Evolutionary conservation across 1,140 invertebrate genomes (phyloP).

Genomic region (Plectus sambesii): DNA sequence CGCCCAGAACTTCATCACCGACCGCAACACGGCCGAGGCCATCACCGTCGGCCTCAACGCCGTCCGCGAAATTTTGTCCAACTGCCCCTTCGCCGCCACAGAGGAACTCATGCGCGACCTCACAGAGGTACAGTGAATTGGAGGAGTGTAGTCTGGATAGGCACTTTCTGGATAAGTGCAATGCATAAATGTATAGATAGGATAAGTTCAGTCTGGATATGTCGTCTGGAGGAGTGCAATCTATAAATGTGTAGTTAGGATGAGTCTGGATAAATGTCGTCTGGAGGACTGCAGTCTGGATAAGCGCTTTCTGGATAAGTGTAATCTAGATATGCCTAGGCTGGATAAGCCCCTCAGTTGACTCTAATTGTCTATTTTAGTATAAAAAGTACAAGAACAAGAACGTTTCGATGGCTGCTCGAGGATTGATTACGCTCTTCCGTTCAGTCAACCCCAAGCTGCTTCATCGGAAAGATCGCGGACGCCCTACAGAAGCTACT

Average conservation of each 20-base stretch:
- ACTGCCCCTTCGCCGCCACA: constrained; percentile 77
- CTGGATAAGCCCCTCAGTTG: too few species aligned
- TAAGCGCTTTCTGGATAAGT: too few species aligned
- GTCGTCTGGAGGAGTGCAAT: too few species aligned
- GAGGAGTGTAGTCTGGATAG: too few species aligned
- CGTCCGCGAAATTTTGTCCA: constrained; percentile 59
- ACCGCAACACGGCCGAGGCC: constrained; percentile 89
- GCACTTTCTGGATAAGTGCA: too few species aligned
- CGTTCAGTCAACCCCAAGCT: constrained; percentile 74
- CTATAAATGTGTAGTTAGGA: too few species aligned
- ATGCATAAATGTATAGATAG: too few species aligned
- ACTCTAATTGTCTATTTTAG: too few species aligned
- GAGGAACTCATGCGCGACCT: constrained; percentile 83
- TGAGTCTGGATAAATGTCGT: too few species aligned
- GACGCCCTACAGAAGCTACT: constrained; percentile 71
- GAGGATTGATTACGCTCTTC: constrained; percentile 78
- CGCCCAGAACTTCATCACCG: constrained; percentile 97
- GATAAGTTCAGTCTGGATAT: too few species aligned
- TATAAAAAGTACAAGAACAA: constrained; percentile 88
- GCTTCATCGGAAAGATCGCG: constrained; percentile 79
- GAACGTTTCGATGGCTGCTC: constrained; percentile 84
- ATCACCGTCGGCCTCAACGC: constrained; percentile 76
- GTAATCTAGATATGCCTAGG: too few species aligned
- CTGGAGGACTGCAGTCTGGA: too few species aligned
- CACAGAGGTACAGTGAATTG: constrained; percentile 54